A percentile compares a stretch with the other conserved stretches of the same genome.
phyloP scores from a whole-genome alignment of 2,797 vertebrate genomes.

The Manis pentadactyla region DNA sequence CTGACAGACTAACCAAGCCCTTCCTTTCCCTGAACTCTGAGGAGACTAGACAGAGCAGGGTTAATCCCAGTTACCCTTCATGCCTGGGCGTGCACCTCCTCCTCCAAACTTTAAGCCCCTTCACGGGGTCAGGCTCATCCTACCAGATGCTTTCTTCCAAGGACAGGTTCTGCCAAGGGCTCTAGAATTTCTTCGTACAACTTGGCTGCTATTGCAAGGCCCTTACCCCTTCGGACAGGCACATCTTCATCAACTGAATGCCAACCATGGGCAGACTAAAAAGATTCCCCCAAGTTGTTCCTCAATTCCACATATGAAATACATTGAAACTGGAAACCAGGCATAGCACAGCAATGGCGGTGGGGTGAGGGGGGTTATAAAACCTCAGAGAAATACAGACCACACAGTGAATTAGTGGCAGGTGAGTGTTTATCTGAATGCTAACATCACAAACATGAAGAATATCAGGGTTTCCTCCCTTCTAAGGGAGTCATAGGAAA shows the following conservation, averaged over 20 bases:
- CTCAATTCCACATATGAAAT: background rate
- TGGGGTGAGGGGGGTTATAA: background rate
- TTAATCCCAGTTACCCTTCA: background rate
- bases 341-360: no score
- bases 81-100: rapidly evolving
- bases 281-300: background rate
- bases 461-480: background rate
- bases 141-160: background rate
- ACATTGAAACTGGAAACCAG: background rate
- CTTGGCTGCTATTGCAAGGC: background rate
- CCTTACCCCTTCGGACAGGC: background rate
- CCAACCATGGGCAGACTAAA: background rate
- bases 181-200: background rate
- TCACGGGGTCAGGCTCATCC: background rate
- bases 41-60: background rate
- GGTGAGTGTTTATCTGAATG: background rate
- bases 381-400: background rate
- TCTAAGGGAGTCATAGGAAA: background rate
- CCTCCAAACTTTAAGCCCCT: background rate
- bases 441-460: background rate
- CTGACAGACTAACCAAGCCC: background rate
- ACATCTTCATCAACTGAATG: background rate
- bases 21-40: background rate
- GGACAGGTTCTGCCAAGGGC: background rate
- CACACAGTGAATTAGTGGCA: background rate